These are phyloP conservation scores for Sacculina carcini DNA, from an alignment of 2,888 invertebrate species.

Conservation along the genomic window DNA sequence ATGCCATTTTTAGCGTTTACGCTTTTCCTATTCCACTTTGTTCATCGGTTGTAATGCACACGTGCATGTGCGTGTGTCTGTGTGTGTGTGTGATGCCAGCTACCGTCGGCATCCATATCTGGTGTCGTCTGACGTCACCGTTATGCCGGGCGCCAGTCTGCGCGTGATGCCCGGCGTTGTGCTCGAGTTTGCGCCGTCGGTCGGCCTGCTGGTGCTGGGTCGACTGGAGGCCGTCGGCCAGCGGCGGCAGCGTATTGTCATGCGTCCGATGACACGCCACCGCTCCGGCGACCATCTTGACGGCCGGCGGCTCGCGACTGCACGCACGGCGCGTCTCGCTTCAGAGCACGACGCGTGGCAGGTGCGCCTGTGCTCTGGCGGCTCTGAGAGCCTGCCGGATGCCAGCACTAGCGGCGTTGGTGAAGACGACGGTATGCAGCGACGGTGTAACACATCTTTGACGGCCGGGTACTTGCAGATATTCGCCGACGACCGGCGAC, in stretches of 20 bases:
- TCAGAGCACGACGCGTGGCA: conserved; percentile 2
- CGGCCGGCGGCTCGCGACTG: conserved; percentile 22
- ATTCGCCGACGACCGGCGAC: conserved; percentile 76
- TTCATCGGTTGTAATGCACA: no score
- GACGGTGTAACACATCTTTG: conserved; percentile 16
- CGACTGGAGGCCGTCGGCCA: conserved; percentile 55
- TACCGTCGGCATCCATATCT: conserved; percentile 39
- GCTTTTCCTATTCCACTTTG: no score
- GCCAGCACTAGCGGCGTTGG: no score
- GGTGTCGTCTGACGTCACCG: conserved; percentile 67
- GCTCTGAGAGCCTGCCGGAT: no score
- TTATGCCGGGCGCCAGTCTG: conserved; percentile 77
- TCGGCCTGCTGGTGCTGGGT: conserved; percentile 83
- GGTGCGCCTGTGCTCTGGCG: no score
- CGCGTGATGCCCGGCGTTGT: conserved; percentile 65
- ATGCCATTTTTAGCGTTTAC: no score
- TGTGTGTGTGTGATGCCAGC: not conserved
- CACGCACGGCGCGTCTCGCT: no score
- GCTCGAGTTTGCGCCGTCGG: conserved; percentile 79
- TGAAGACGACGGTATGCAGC: not conserved
- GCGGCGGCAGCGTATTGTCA: conserved; percentile 14
- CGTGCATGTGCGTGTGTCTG: no score
- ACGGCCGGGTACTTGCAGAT: conserved; percentile 77
- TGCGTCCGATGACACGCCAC: conserved; percentile 14
- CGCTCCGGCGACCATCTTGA: not conserved